These are phyloP conservation scores for Apaloderma vittatum DNA, from an alignment of 2,113 vertebrate species.

Conservation along the genomic window DNA sequence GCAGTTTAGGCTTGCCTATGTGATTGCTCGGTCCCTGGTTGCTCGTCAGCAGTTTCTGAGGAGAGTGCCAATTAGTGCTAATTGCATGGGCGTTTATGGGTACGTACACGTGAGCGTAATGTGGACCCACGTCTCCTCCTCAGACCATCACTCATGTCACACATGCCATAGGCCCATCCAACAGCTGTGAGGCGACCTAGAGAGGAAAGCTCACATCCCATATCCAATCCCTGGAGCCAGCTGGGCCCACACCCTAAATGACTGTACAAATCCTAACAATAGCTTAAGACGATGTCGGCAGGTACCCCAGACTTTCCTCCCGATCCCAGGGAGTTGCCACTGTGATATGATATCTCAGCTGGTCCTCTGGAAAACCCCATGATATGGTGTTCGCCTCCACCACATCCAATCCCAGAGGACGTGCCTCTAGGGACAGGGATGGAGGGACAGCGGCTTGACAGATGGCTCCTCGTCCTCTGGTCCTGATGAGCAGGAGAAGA, in stretches of 20 bases:
- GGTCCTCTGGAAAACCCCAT: background rate
- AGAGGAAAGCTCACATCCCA: conserved; percentile 38
- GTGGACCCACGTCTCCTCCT: background rate
- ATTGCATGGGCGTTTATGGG: background rate
- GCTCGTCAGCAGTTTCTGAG: background rate
- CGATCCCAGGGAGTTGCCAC: background rate
- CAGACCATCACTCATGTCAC: conserved; percentile 55
- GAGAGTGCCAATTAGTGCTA: conserved; percentile 21
- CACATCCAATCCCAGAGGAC: background rate
- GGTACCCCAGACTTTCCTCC: conserved; percentile 12
- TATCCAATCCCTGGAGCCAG: conserved; percentile 43
- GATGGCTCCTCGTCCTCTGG: background rate
- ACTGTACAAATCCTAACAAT: conserved; percentile 63
- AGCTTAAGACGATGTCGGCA: background rate
- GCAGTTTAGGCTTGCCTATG: background rate
- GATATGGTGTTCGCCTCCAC: background rate
- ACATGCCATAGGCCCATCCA: background rate
- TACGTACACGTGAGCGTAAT: rapidly evolving
- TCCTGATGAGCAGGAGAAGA: background rate
- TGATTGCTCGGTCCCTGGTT: background rate
- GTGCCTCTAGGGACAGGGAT: background rate
- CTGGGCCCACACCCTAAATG: conserved; percentile 16
- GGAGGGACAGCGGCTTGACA: background rate
- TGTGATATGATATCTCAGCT: conserved; percentile 13
- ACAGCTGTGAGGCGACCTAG: conserved; percentile 53